Conservation (phyloP, 35 echinoderm and acorn worm species). For the Ophioderma brevispina region DNA sequence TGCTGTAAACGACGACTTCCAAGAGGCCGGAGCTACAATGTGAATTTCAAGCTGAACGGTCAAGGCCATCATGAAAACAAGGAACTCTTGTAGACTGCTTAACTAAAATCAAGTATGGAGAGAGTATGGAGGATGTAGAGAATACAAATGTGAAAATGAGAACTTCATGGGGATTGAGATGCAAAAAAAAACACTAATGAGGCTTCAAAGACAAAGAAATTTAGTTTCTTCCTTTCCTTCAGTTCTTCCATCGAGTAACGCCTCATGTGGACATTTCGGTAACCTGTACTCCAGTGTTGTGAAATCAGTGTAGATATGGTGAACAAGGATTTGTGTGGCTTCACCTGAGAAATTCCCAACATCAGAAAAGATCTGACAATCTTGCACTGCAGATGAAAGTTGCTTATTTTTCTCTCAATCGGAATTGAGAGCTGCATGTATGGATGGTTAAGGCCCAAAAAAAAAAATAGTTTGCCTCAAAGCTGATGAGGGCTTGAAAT, state of each 20-base stretch:
- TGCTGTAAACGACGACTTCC: not conserved
- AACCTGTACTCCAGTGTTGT: not conserved
- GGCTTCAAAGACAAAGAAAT: not conserved
- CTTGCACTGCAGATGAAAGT: no score
- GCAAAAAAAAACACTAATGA: not conserved
- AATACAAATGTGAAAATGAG: not conserved
- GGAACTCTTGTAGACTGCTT: not conserved
- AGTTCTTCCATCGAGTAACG: slow-evolving; percentile 23
- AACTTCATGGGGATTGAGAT: not conserved
- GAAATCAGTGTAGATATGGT: not conserved
- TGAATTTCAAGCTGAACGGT: slow-evolving; percentile 12
- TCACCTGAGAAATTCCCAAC: no score
- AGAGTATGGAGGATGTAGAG: not conserved
- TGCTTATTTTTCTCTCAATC: not conserved
- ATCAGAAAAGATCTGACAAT: no score
- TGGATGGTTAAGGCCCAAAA: not conserved
- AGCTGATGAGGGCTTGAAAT: no score
- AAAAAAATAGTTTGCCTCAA: no score
- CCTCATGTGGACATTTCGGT: slow-evolving; percentile 17
- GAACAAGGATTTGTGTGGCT: no score
- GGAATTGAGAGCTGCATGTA: not conserved
- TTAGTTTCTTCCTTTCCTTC: not conserved
- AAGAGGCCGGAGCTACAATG: not conserved
- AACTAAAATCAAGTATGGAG: not conserved
- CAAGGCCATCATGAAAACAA: not conserved